Evolutionary conservation across 1,140 invertebrate species (phyloP), one percentile per base, ranked within the genome.

Genomic region (Latrodectus geometricus): DNA sequence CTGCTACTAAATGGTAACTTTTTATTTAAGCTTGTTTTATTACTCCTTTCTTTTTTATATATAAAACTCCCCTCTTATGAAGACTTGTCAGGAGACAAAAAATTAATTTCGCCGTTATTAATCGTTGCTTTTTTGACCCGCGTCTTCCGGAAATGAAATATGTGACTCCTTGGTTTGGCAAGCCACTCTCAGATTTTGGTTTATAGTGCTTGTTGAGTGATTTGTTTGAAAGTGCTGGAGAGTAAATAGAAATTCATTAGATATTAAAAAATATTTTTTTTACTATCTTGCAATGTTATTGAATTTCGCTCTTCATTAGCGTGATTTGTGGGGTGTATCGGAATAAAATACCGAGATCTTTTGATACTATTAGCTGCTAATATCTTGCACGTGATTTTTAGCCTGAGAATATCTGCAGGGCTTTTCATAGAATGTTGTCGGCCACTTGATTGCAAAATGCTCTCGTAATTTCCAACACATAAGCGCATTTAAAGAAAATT

Each of bases 91-190:
- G 80, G 17, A 20, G 5, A 23, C 54, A 72, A 83, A 81, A 73
- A 83, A 74, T 72, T 74, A 35, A 83, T 72, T 83, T 68, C 56
- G 9, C 4, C 20, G 14, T 61, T 83, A 83, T 83, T 83, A 83
- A 83, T 83, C 80, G 74, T 56, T 56, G 15, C 54, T 8, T 48
- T 83, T 74, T 74, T 21, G 35, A 49, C 56, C 79, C 68, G 20
- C 65, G 80, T 73, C 80, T 21, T 56, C 8, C 0, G 52, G 68
- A 70, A 83, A 70, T 83, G 80, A 83, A 65, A 83, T 83, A 83
- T 66, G 70, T 54, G 70, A 83, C 70, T 74, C 12, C 8, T 23
- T 20, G 15, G 49, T 12, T 54, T 56, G 20, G 9, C 23, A 52
- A 74, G 72, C 70, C 35, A 11, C 21, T 20, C n/a, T 15, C 20